Evolutionary conservation across 1,140 invertebrate species (phyloP).

Genomic region (Drosophila sulfurigaster): DNA sequence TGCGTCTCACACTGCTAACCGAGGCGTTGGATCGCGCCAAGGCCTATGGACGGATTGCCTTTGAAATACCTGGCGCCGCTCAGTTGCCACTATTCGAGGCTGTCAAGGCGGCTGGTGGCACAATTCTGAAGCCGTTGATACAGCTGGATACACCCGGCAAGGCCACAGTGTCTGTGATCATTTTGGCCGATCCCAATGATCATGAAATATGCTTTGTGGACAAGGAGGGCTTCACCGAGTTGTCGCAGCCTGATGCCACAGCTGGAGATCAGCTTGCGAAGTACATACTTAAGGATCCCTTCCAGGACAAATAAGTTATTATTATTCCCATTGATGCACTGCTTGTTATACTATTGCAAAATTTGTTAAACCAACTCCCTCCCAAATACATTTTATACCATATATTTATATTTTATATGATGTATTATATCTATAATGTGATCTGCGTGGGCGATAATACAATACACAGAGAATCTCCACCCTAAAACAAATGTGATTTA

Average conservation of each 20-base stretch:
- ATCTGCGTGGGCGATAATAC: not conserved
- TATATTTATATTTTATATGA: not conserved
- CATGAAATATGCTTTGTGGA: conserved; percentile 99
- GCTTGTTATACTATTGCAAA: not conserved
- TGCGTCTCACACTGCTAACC: conserved; percentile 89
- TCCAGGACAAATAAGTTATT: conserved; percentile 56
- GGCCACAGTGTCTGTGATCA: conserved; percentile 97
- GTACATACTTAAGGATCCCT: conserved; percentile 87
- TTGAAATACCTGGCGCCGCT: conserved; percentile 92
- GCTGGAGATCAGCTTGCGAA: conserved; percentile 92
- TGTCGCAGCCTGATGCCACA: conserved; percentile 94
- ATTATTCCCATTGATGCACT: not conserved
- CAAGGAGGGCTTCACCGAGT: conserved; percentile 95
- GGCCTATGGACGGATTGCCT: conserved; percentile 98
- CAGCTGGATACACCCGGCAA: conserved; percentile 98
- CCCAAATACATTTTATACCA: conserved; percentile 1
- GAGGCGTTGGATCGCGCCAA: conserved; percentile 92
- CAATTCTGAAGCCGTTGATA: conserved; percentile 94
- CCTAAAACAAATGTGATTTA: too few relatives aligned
- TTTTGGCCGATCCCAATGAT: conserved; percentile 97
- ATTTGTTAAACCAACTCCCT: not conserved
- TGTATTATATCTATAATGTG: conserved; percentile 6
- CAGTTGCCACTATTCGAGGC: conserved; percentile 91
- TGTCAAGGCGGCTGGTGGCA: conserved; percentile 90
- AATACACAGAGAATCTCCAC: conserved; percentile 1